phyloP scores from a whole-genome alignment of 2,888 invertebrate species.

The Amphipyra berbera region DNA sequence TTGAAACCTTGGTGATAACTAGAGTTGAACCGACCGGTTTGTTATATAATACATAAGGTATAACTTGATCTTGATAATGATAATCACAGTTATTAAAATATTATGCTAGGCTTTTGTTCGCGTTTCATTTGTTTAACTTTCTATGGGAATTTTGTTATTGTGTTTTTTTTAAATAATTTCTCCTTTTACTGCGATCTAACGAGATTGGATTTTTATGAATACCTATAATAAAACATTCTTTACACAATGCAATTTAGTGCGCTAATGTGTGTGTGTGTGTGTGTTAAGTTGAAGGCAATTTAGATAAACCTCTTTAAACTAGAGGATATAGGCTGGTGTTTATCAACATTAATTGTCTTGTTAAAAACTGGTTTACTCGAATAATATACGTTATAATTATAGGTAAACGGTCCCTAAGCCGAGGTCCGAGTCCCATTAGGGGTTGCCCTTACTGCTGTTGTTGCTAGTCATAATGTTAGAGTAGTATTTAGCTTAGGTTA shows the following conservation, averaged over 20 bases:
- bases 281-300: neutral
- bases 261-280: neutral
- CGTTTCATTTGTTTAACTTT: conserved; percentile 25
- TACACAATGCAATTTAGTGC: neutral
- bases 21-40: conserved; percentile 41
- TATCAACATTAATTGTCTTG: too few species aligned
- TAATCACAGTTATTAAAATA: conserved; percentile 18
- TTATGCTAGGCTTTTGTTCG: conserved; percentile 17
- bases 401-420: too few species aligned
- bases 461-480: too few species aligned
- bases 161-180: conserved; percentile 27
- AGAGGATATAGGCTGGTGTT: neutral
- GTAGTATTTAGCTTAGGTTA: too few species aligned
- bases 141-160: conserved; percentile 32
- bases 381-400: too few species aligned
- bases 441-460: too few species aligned
- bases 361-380: too few species aligned
- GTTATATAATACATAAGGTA: conserved; percentile 33
- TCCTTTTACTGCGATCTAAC: conserved; percentile 14
- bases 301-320: neutral
- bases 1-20: conserved; percentile 48
- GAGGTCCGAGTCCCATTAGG: too few species aligned
- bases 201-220: conserved; percentile 19
- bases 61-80: conserved; percentile 52
- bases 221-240: neutral